These are phyloP conservation scores for Phasia obesa DNA, from an alignment of 2,888 invertebrate genomes.

Conservation along the genomic window DNA sequence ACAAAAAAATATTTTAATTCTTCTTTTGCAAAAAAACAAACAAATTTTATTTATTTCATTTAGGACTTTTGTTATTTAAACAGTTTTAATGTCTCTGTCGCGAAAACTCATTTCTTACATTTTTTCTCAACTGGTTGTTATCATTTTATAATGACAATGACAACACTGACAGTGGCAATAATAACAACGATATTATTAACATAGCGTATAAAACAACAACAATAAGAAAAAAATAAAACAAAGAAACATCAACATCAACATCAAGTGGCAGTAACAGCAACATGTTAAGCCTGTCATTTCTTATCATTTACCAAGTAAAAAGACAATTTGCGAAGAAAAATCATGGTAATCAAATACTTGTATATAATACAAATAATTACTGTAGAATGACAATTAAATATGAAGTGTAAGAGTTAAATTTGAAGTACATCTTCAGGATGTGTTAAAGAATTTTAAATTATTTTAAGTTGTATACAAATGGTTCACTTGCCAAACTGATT, in stretches of 20 bases:
- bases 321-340: slow-evolving; percentile 49
- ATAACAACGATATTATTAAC: not conserved
- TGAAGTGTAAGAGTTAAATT: not conserved
- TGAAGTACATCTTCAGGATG: too few relatives aligned
- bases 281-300: slow-evolving; percentile 67
- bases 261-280: slow-evolving; percentile 55
- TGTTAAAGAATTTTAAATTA: too few relatives aligned
- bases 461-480: too few relatives aligned
- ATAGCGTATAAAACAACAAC: slow-evolving; percentile 11
- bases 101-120: not conserved
- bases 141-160: slow-evolving; percentile 25
- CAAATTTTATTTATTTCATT: not conserved
- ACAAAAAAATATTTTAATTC: slow-evolving; percentile 46
- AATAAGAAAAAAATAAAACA: slow-evolving; percentile 3
- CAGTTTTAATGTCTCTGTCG: not conserved
- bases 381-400: not conserved
- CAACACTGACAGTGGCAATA: not conserved
- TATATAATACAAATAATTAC: not conserved
- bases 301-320: slow-evolving; percentile 62
- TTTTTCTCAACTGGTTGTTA: slow-evolving; percentile 41
- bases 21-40: slow-evolving; percentile 1
- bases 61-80: slow-evolving; percentile 29
- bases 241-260: not conserved
- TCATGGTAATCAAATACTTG: slow-evolving; percentile 60
- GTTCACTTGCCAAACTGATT: too few relatives aligned